These are phyloP conservation scores for Drosophila yakuba DNA, from an alignment of 1,140 invertebrate genomes.

Conservation along the genomic window DNA sequence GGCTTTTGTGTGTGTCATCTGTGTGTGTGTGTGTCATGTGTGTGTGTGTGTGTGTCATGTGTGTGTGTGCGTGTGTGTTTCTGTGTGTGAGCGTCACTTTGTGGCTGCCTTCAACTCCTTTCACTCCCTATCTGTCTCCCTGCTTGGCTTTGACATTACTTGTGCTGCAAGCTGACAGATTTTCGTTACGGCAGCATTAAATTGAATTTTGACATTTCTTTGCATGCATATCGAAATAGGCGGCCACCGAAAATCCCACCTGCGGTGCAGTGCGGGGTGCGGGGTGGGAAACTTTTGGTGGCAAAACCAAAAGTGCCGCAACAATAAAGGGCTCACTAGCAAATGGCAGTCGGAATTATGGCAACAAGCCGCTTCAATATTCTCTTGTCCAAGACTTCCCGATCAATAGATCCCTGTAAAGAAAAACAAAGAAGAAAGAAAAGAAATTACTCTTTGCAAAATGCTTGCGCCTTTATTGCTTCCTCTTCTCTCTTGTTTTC, in stretches of 20 bases:
- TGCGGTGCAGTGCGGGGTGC: not conserved
- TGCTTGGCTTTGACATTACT: constrained; percentile 77
- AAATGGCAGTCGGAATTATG: not conserved
- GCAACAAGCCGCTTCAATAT: not conserved
- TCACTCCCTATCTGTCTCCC: not conserved
- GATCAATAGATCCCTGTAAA: not conserved
- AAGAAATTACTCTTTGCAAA: no score
- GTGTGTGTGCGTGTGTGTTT: constrained; percentile 14
- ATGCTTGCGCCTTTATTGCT: no score
- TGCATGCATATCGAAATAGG: constrained; percentile 55
- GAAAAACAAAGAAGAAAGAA: no score
- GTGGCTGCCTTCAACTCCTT: constrained; percentile 20
- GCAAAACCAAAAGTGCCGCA: not conserved
- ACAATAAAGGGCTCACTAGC: not conserved
- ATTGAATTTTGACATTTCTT: constrained; percentile 83
- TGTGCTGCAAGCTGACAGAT: constrained; percentile 82
- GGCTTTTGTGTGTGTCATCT: constrained; percentile 50
- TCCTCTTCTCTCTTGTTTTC: no score
- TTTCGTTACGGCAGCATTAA: constrained; percentile 77
- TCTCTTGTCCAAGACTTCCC: not conserved
- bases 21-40: constrained; percentile 17
- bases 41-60: constrained; percentile 24
- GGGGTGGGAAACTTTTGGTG: not conserved
- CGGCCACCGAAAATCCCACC: not conserved
- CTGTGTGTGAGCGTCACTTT: constrained; percentile 42